phyloP scores from a whole-genome alignment of 2,113 vertebrate genomes.

The Apistogramma diplotaenia region DNA sequence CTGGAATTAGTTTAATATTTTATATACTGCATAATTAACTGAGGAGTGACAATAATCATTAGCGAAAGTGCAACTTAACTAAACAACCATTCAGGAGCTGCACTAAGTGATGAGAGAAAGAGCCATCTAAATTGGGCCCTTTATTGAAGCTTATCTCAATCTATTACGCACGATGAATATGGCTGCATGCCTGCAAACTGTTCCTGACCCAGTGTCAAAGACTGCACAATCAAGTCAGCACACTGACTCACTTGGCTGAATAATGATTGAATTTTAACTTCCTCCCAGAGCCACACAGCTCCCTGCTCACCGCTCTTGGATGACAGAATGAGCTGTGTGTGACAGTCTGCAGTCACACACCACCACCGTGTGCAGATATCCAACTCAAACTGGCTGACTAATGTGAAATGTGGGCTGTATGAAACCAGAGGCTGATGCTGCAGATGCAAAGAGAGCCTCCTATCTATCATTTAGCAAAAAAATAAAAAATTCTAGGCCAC shows the following conservation, averaged over 20 bases:
- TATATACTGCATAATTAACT: neutral
- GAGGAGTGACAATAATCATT: neutral
- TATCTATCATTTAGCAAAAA: neutral
- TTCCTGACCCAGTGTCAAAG: constrained; percentile 25
- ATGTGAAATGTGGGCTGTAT: constrained; percentile 39
- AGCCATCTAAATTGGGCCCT: neutral
- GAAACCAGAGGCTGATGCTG: constrained; percentile 21
- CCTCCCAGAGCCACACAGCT: constrained; percentile 18
- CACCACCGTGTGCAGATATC: constrained; percentile 32
- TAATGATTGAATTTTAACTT: constrained; percentile 38
- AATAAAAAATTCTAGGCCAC: neutral
- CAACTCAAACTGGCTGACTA: constrained; percentile 36
- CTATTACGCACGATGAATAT: constrained; percentile 1
- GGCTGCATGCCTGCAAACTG: constrained; percentile 5
- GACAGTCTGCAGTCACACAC: constrained; percentile 40
- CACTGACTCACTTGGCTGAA: constrained; percentile 26
- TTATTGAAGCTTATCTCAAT: constrained; percentile 28
- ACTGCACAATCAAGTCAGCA: constrained; percentile 12
- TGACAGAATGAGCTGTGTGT: constrained; percentile 12
- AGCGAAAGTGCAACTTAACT: neutral
- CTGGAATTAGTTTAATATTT: neutral
- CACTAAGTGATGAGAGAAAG: constrained; percentile 14
- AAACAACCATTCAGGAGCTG: neutral
- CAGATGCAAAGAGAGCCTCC: constrained; percentile 17
- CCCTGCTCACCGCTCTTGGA: constrained; percentile 4